phyloP scores from a whole-genome alignment of 2,113 vertebrate species.

The Toxotes chatareus region DNA sequence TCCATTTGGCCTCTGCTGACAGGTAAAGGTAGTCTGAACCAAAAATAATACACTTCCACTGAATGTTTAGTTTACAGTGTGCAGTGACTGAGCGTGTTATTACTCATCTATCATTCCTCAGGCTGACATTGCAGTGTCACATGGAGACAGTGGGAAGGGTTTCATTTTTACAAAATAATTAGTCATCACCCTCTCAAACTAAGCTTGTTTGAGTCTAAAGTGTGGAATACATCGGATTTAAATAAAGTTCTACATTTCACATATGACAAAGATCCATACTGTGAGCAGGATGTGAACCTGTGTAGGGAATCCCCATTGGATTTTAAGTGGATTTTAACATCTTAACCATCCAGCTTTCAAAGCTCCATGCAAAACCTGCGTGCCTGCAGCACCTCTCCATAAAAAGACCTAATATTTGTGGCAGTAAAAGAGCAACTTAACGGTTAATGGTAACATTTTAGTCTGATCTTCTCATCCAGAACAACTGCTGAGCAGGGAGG shows the following conservation, averaged over 20 bases:
- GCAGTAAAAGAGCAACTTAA: not conserved
- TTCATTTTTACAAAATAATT: not conserved
- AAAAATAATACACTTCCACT: conserved; percentile 4
- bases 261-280: not conserved
- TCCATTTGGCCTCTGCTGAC: not conserved
- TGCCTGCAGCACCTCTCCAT: not conserved
- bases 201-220: no score
- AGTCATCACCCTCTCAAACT: not conserved
- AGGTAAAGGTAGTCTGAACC: not conserved
- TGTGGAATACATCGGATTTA: no score
- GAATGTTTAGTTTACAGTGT: not conserved
- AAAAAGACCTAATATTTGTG: not conserved
- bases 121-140: not conserved
- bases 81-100: conserved; percentile 4
- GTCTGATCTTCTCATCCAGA: conserved; percentile 40
- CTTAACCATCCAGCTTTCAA: conserved; percentile 12
- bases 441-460: conserved; percentile 10
- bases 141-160: not conserved
- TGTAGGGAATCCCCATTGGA: not conserved
- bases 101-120: not conserved
- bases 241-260: not conserved
- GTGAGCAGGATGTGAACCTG: not conserved
- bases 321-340: conserved; percentile 3
- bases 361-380: accelerated
- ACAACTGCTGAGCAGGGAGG: conserved; percentile 31